Conservation (phyloP, 2,888 invertebrate species). For the Rhogogaster chlorosoma region DNA sequence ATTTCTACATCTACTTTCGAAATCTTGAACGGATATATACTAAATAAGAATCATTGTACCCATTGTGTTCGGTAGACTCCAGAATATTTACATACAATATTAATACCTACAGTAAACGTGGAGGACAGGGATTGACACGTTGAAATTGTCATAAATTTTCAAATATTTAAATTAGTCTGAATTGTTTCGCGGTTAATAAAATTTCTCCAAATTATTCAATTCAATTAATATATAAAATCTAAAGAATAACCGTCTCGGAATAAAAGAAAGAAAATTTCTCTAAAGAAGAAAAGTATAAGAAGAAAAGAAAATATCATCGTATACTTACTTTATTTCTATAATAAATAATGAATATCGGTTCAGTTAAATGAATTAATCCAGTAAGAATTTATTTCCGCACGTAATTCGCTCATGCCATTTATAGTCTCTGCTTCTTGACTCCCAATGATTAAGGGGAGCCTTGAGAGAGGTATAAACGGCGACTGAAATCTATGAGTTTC, state of each 20-base stretch:
- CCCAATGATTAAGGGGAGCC: background rate
- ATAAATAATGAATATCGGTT: conserved; percentile 11
- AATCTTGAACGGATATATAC: background rate
- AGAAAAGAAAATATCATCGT: background rate
- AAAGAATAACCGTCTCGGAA: background rate
- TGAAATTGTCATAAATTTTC: background rate
- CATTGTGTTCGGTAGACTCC: background rate
- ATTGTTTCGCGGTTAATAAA: background rate
- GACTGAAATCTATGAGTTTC: conserved; percentile 18
- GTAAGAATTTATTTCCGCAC: conserved; percentile 12
- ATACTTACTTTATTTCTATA: background rate
- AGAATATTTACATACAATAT: background rate
- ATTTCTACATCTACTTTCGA: background rate
- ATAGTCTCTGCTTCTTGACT: conserved; percentile 1
- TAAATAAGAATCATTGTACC: no score
- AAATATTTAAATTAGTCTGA: background rate
- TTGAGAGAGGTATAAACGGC: conserved; percentile 9
- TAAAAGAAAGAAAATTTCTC: background rate
- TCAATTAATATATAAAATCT: background rate
- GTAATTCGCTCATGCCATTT: background rate
- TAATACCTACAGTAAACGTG: background rate
- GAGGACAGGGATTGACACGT: background rate
- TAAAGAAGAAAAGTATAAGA: background rate
- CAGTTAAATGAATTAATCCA: background rate
- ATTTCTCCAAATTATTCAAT: background rate